A percentile compares a stretch with the other conserved stretches of the same genome.
These are phyloP conservation scores for Macrotis lagotis DNA, from an alignment of 2,113 vertebrate species.

Conservation along the genomic window DNA sequence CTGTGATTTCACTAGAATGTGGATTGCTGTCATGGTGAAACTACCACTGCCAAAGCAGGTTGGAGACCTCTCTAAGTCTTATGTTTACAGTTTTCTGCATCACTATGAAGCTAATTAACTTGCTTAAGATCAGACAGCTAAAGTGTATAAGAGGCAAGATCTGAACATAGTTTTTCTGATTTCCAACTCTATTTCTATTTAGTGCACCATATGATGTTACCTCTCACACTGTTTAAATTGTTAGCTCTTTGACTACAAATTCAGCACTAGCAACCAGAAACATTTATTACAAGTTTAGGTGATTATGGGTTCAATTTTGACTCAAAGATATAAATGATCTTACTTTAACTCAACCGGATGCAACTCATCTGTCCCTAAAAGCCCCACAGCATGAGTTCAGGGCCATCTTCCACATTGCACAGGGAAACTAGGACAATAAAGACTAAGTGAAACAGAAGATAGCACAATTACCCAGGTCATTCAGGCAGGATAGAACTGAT, in stretches of 20 bases:
- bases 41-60: not conserved
- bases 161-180: not conserved
- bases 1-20: not conserved
- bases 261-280: not conserved
- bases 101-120: not conserved
- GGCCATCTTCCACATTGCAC: not conserved
- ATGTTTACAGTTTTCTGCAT: not conserved
- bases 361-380: not conserved
- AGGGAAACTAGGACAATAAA: not conserved
- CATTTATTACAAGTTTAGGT: not conserved
- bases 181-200: not conserved
- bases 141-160: not conserved
- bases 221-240: not conserved
- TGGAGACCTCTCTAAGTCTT: not conserved
- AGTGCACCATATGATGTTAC: not conserved
- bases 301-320: not conserved
- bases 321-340: not conserved
- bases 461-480: not conserved
- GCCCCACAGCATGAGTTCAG: not conserved
- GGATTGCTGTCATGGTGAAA: not conserved
- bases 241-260: not conserved
- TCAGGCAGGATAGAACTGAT: not conserved
- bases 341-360: not conserved
- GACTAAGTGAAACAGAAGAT: not conserved
- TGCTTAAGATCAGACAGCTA: not conserved